Percentiles rank a stretch among this genome's conserved stretches.
Conservation (phyloP, 2,797 vertebrate species). For the Notolepis coatsorum region DNA sequence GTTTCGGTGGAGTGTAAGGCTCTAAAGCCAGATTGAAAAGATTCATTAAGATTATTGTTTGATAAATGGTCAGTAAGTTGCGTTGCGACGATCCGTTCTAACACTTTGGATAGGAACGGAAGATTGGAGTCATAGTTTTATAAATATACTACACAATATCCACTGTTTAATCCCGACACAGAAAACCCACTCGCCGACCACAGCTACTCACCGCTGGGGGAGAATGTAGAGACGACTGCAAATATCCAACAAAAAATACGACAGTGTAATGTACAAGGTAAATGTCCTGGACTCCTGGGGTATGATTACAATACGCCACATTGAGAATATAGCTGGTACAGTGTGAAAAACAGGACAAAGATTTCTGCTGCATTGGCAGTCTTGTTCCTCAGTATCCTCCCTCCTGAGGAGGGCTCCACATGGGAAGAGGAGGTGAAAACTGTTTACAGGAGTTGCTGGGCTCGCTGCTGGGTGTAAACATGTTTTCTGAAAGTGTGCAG, state of each 20-base stretch:
- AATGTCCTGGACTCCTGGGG: conserved; percentile 31
- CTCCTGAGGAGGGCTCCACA: conserved; percentile 42
- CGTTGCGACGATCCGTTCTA: too few species aligned
- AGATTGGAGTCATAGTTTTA: too few species aligned
- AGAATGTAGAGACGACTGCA: conserved; percentile 11
- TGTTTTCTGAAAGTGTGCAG: conserved; percentile 36
- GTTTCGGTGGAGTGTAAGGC: too few species aligned
- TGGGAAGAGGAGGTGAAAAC: conserved; percentile 36
- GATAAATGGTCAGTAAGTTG: too few species aligned
- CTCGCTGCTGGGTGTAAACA: conserved; percentile 48
- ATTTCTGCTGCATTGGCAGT: conserved; percentile 61
- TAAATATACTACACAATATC: conserved; percentile 3
- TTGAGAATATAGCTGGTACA: conserved; percentile 61
- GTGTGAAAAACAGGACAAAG: conserved; percentile 57
- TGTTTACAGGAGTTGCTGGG: conserved; percentile 52
- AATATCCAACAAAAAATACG: conserved; percentile 39
- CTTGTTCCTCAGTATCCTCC: conserved; percentile 33
- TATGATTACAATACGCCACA: conserved; percentile 46
- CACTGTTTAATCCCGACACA: not conserved
- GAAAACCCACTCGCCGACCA: not conserved
- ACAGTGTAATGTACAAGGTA: conserved; percentile 30
- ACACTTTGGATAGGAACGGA: too few species aligned
- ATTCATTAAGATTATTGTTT: too few species aligned
- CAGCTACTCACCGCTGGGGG: conserved; percentile 11
- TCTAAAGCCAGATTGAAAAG: too few species aligned